Percentiles rank a stretch among this genome's conserved stretches.
Evolutionary conservation across 1,140 invertebrate genomes (phyloP).

Genomic region (Nasonia giraulti): DNA sequence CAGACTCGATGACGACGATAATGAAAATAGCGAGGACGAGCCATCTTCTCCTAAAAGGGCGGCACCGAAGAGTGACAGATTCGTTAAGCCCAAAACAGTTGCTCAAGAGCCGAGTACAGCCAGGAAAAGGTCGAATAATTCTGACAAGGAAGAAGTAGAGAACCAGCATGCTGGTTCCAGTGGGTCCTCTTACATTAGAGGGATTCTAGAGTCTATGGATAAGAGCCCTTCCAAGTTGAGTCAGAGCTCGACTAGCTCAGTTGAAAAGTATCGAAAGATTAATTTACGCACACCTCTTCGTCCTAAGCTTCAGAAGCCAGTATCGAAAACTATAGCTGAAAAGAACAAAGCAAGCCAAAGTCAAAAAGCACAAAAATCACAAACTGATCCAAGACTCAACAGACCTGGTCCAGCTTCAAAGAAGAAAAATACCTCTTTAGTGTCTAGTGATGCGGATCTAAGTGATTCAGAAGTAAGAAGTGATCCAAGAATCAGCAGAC

Average conservation of each 20-base stretch:
- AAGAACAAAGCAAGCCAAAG: neutral
- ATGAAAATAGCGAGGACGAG: neutral
- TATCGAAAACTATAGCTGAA: neutral
- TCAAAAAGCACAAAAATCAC: neutral
- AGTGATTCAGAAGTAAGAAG: neutral
- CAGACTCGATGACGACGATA: neutral
- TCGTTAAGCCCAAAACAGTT: neutral
- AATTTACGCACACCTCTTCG: slow-evolving; percentile 33
- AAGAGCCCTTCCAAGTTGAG: slow-evolving; percentile 49
- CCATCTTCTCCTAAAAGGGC: neutral
- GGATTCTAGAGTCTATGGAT: slow-evolving; percentile 28
- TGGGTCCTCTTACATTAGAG: slow-evolving; percentile 22
- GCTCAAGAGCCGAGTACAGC: neutral
- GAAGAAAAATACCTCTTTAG: neutral
- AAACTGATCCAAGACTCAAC: neutral
- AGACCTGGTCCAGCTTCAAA: neutral
- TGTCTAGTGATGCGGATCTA: neutral
- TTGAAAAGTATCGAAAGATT: slow-evolving; percentile 27
- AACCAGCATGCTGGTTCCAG: neutral
- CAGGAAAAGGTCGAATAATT: neutral
- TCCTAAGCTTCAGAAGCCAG: slow-evolving; percentile 10
- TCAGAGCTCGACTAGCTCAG: slow-evolving; percentile 26
- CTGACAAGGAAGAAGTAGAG: slow-evolving; percentile 6
- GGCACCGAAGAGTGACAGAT: neutral
- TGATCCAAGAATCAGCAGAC: neutral